Percentiles rank a stretch among this genome's conserved stretches.
phyloP scores from a whole-genome alignment of 2,113 vertebrate genomes.

The Protobothrops flavoviridis region DNA sequence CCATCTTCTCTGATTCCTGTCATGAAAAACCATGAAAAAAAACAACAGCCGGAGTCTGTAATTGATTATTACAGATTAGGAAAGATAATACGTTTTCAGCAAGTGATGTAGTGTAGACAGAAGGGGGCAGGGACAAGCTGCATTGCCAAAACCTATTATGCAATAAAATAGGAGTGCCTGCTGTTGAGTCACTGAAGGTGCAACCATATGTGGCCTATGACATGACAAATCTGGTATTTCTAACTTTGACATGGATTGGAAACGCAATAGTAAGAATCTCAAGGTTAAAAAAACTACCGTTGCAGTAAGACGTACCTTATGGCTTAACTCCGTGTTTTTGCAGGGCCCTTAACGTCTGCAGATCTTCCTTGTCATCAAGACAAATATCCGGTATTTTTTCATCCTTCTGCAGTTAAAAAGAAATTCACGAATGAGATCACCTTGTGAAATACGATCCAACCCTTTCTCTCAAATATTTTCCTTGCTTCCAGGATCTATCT shows the following conservation, averaged over 20 bases:
- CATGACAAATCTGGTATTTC: conserved; percentile 59
- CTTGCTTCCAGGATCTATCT: background rate
- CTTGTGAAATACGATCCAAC: conserved; percentile 5
- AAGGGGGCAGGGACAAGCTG: conserved; percentile 27
- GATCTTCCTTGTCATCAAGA: conserved; percentile 50
- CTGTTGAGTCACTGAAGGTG: background rate
- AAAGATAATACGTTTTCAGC: conserved; percentile 28
- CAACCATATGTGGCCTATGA: conserved; percentile 37
- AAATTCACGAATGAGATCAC: conserved; percentile 58
- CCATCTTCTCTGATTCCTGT: conserved; percentile 65
- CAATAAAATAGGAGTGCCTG: conserved; percentile 2
- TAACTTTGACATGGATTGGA: conserved; percentile 46
- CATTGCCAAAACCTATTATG: conserved; percentile 32
- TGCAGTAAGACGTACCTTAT: conserved; percentile 68
- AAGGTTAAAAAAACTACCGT: conserved; percentile 46
- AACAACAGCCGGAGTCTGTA: conserved; percentile 15
- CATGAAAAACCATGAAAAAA: conserved; percentile 56
- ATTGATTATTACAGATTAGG: conserved; percentile 35
- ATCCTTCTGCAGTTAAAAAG: conserved; percentile 69
- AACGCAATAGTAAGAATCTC: conserved; percentile 53
- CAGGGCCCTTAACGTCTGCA: conserved; percentile 60
- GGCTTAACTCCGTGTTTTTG: conserved; percentile 42
- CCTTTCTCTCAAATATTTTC: background rate
- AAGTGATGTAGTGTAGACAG: background rate
- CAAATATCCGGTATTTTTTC: conserved; percentile 64